Conservation (phyloP, 2,113 vertebrate genomes). For the Bothrops jararaca region DNA sequence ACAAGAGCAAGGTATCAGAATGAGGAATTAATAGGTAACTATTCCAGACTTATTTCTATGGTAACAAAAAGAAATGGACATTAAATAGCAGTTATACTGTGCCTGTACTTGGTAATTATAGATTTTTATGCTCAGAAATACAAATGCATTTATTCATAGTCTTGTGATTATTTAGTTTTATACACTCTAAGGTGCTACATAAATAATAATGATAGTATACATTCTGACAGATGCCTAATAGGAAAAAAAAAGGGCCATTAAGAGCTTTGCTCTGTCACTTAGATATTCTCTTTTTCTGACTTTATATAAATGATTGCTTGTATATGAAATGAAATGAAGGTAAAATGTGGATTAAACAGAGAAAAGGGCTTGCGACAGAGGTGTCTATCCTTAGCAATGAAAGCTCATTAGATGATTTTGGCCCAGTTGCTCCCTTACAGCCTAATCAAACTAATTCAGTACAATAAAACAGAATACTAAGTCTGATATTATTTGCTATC, state of each 20-base stretch:
- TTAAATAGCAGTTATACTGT: conserved; percentile 77
- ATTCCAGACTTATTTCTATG: conserved; percentile 81
- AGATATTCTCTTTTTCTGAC: conserved; percentile 44
- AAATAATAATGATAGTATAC: conserved; percentile 46
- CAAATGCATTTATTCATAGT: conserved; percentile 81
- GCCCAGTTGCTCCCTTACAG: background rate
- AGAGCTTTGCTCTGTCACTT: conserved; percentile 62
- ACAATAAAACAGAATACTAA: background rate
- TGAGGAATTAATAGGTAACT: conserved; percentile 80
- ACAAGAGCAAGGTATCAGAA: conserved; percentile 74
- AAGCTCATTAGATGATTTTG: background rate
- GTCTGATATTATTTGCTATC: background rate
- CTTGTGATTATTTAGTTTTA: conserved; percentile 72
- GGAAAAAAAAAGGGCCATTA: conserved; percentile 69
- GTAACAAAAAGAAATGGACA: conserved; percentile 83
- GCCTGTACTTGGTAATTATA: conserved; percentile 79
- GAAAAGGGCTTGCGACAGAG: background rate
- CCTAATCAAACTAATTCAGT: background rate
- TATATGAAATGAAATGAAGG: conserved; percentile 29
- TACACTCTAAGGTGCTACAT: background rate
- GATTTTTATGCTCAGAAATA: conserved; percentile 73
- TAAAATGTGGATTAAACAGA: background rate
- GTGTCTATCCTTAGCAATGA: background rate
- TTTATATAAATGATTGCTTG: conserved; percentile 29
- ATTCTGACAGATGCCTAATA: conserved; percentile 72